phyloP scores from a whole-genome alignment of 2,113 vertebrate genomes.

The Otocyon megalotis region DNA sequence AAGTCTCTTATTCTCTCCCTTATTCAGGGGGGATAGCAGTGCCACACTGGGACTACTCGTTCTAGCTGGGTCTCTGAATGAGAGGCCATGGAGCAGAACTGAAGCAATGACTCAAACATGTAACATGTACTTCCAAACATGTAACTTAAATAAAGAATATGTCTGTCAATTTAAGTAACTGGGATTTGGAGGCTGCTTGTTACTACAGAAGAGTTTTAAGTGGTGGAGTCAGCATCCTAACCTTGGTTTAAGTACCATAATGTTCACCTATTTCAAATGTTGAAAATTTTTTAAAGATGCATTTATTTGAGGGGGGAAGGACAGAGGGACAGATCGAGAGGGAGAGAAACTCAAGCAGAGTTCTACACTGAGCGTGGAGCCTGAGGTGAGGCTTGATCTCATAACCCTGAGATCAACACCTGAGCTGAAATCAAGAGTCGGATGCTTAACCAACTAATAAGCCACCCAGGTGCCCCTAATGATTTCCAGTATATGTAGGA shows the following conservation, averaged over 20 bases:
- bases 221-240: background rate
- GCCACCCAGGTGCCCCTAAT: background rate
- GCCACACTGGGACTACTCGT: background rate
- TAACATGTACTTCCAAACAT: background rate
- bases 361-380: background rate
- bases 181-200: background rate
- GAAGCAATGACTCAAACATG: background rate
- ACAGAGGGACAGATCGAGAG: background rate
- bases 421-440: background rate
- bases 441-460: background rate
- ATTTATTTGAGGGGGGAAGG: background rate
- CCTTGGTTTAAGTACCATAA: background rate
- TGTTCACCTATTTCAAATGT: background rate
- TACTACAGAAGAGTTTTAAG: background rate
- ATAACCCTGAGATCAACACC: background rate
- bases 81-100: background rate
- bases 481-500: background rate
- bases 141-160: background rate
- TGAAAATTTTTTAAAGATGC: background rate
- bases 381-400: background rate
- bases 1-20: background rate
- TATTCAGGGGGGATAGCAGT: background rate
- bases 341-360: background rate
- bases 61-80: background rate
- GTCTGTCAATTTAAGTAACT: background rate